Base-by-base conservation (phyloP, 2,113 vertebrate genomes). In the Oreochromis niloticus region DNA sequence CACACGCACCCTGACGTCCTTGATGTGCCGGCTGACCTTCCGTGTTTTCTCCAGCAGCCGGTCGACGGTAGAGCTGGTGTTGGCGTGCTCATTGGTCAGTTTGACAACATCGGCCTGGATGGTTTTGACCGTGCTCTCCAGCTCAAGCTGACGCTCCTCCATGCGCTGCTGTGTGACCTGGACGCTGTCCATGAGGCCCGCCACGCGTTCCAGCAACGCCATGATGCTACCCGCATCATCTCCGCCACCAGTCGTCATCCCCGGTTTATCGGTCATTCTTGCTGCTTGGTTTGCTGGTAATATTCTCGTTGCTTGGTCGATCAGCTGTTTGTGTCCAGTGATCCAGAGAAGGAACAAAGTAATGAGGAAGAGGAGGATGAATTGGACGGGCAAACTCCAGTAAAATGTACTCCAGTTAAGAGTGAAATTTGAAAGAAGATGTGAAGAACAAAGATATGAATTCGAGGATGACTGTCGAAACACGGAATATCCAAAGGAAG, bases 141-240 rank as follows among this genome's bases (percentile, higher is more conserved):
- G 97, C 81, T 97, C 97, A 94, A 97, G 91, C 83, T 99, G 99
- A 59, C 97, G 96, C 91, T 99, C 97, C 82, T 99, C 98, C 93
- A 99, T 99, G 83, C 98, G 97, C 34, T 97, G 97, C 96, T 99
- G 99, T 80, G 98, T 98, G 0, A 96, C 96, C 94, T 98, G 98
- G 34, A 99, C 98, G 0, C 95, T 96, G 92, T 99, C 98, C 86
- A 99, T 97, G 2, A 99, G 97, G 59, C 97, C 97, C 19, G 98
- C 98, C 39, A 99, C 99, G 13, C 97, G 98, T 95, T 99, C 98
- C 94, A 99, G 94, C 85, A 99, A 95, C 0, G 97, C 96, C 95
- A 99, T 96, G 22, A 99, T 98, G 1, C 97, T 97, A n/a, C 97
- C 96, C 82, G 96, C 96, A 17, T 91, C 98, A 50, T 98, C 97